Conservation (phyloP, 2,888 invertebrate species). For the Rhimphoctona megacephalus region DNA sequence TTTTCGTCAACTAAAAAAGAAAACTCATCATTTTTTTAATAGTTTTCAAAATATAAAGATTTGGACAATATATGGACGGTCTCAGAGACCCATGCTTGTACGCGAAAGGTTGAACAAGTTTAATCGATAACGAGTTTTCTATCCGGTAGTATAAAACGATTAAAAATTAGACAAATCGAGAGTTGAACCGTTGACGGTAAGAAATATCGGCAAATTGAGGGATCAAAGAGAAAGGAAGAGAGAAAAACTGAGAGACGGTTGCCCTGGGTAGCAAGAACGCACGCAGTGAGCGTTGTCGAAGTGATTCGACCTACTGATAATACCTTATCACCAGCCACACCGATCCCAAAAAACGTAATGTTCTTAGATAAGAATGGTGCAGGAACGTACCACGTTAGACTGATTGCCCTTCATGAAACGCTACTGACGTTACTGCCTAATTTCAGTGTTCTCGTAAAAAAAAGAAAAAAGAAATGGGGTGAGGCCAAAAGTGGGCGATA, state of each 20-base stretch:
- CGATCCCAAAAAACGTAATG: conserved; percentile 55
- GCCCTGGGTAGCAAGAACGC: conserved; percentile 56
- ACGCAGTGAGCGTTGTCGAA: conserved; percentile 50
- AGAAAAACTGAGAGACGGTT: conserved; percentile 30
- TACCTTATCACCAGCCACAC: conserved; percentile 52
- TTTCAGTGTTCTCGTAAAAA: conserved; percentile 12
- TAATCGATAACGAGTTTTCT: background rate
- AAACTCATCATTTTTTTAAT: background rate
- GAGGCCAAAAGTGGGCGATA: background rate
- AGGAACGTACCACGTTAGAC: conserved; percentile 48
- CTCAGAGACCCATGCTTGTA: background rate
- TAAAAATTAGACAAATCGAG: background rate
- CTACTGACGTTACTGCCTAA: background rate
- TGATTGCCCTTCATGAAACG: conserved; percentile 21
- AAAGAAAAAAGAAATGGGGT: background rate
- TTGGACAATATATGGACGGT: no score
- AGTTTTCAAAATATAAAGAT: background rate
- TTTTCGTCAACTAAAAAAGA: background rate
- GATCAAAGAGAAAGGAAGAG: background rate
- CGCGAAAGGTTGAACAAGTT: background rate
- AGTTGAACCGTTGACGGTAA: conserved; percentile 11
- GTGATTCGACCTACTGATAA: conserved; percentile 58
- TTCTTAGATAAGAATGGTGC: conserved; percentile 52
- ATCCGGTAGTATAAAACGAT: background rate
- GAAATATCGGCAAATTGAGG: conserved; percentile 33